Evolutionary conservation across 2,797 vertebrate genomes (phyloP).

Genomic region (Xenopus petersii): DNA sequence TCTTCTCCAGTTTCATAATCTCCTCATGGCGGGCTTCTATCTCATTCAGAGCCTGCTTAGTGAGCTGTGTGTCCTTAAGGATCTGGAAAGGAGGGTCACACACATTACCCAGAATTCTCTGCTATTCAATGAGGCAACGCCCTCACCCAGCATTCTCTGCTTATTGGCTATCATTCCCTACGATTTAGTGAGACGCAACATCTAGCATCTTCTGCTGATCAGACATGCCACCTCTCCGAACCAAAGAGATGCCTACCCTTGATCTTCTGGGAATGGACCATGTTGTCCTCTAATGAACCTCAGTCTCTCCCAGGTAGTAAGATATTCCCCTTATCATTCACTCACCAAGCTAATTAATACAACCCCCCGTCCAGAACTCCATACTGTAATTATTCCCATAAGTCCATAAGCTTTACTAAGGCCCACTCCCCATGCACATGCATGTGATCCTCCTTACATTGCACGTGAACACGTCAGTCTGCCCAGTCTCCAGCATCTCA

Average conservation of each 20-base stretch:
- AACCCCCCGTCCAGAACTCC: too few relatives aligned
- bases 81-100: constrained; percentile 63
- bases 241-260: too few relatives aligned
- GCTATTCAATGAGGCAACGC: neutral
- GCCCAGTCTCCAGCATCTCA: constrained; percentile 82
- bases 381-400: too few relatives aligned
- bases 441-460: constrained; percentile 72
- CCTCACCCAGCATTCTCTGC: neutral
- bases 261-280: too few relatives aligned
- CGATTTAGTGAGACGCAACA: neutral
- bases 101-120: neutral
- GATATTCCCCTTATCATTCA: too few relatives aligned
- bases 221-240: too few relatives aligned
- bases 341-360: too few relatives aligned
- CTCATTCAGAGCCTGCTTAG: constrained; percentile 83
- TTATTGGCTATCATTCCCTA: neutral
- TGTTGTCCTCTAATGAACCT: too few relatives aligned
- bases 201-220: neutral
- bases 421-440: constrained; percentile 24
- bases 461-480: constrained; percentile 87
- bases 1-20: constrained; percentile 85
- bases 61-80: constrained; percentile 78
- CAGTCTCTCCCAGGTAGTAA: too few relatives aligned
- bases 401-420: too few relatives aligned
- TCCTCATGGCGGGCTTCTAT: constrained; percentile 85